Evolutionary conservation across 2,888 invertebrate species (phyloP).

Genomic region (Schizotus pectinicornis): DNA sequence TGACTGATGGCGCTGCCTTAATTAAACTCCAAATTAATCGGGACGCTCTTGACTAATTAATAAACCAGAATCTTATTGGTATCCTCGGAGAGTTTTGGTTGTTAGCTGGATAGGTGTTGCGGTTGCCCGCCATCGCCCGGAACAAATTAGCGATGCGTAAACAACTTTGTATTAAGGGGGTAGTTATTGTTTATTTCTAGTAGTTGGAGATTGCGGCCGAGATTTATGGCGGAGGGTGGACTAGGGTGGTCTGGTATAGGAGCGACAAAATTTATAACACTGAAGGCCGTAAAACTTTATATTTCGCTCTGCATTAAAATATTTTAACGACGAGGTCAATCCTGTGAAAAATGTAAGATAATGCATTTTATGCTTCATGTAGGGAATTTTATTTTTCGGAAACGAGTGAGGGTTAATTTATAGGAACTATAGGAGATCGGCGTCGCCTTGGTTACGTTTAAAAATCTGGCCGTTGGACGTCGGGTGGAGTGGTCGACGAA

Average conservation of each 20-base stretch:
- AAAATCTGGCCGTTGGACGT: constrained; percentile 28
- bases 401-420: constrained; percentile 25
- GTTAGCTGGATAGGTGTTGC: constrained; percentile 28
- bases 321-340: constrained; percentile 28
- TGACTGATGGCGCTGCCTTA: constrained; percentile 53
- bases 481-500: constrained; percentile 28
- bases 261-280: constrained; percentile 26
- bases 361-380: constrained; percentile 24
- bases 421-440: constrained; percentile 27
- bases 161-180: constrained; percentile 15
- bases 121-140: constrained; percentile 17
- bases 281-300: constrained; percentile 29
- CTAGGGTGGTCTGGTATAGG: constrained; percentile 13
- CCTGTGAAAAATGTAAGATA: constrained; percentile 31
- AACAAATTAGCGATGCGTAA: constrained; percentile 17
- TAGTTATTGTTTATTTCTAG: constrained; percentile 3
- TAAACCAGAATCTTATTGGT: constrained; percentile 50
- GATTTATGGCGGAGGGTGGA: constrained; percentile 5
- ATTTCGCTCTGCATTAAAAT: constrained; percentile 29
- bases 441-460: constrained; percentile 28
- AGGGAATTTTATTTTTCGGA: constrained; percentile 28
- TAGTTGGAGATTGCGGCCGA: constrained; percentile 1
- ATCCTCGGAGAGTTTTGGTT: constrained; percentile 21
- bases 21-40: constrained; percentile 55
- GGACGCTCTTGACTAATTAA: constrained; percentile 52